A percentile compares a stretch with the other conserved stretches of the same genome.
Conservation (phyloP, 2,113 vertebrate genomes). For the Donacobius atricapilla region DNA sequence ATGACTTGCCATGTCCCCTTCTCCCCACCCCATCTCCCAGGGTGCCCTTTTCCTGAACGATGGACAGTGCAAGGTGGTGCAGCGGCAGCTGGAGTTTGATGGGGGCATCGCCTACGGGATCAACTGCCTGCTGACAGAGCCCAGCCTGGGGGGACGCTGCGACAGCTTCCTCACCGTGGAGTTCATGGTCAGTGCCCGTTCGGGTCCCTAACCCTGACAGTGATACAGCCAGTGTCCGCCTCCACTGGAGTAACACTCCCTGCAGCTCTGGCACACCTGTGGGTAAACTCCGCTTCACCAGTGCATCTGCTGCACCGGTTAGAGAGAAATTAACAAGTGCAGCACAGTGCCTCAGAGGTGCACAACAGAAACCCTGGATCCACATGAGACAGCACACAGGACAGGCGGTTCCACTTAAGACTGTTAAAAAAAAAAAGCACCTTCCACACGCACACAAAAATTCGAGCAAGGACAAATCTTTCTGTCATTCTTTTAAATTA, state of each 20-base stretch:
- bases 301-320: fast-evolving
- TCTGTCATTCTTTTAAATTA: neutral
- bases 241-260: fast-evolving
- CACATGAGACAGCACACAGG: neutral
- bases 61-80: slow-evolving; percentile 78
- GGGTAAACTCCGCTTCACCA: neutral
- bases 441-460: neutral
- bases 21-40: slow-evolving; percentile 50
- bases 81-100: slow-evolving; percentile 82
- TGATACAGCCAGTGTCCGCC: fast-evolving
- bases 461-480: neutral
- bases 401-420: neutral
- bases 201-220: fast-evolving
- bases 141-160: slow-evolving; percentile 87
- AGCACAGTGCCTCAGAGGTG: fast-evolving
- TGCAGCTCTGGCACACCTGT: neutral
- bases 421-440: neutral
- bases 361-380: neutral
- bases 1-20: neutral
- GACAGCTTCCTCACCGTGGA: slow-evolving; percentile 73
- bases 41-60: slow-evolving; percentile 83
- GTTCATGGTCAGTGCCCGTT: slow-evolving; percentile 67
- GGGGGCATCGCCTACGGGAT: slow-evolving; percentile 87
- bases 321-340: neutral
- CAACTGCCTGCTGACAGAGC: slow-evolving; percentile 85